These are phyloP conservation scores for Ischnus inquisitorius DNA, from an alignment of 2,888 invertebrate genomes.

Conservation along the genomic window DNA sequence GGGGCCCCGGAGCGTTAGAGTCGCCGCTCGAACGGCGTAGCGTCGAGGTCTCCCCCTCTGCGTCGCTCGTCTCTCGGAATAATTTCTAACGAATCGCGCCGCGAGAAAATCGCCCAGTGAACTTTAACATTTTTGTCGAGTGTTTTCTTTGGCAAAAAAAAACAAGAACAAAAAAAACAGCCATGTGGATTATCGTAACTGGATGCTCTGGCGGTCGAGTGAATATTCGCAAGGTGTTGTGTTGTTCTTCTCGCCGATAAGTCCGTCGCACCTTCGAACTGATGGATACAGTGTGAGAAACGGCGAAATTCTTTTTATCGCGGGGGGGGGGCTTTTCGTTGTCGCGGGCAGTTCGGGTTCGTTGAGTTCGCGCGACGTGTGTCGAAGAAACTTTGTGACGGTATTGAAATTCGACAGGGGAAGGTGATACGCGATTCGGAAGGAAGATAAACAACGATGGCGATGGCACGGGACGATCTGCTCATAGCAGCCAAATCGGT, in stretches of 20 bases:
- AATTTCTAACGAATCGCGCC: not conserved
- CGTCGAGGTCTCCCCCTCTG: not conserved
- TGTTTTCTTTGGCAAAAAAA: not conserved
- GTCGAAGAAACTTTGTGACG: not conserved
- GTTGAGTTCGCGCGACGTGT: no score
- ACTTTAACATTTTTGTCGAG: conserved; percentile 1
- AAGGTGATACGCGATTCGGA: conserved; percentile 39
- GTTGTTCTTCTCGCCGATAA: conserved; percentile 1
- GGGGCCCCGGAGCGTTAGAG: not conserved
- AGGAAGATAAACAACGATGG: conserved; percentile 74
- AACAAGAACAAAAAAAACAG: not conserved
- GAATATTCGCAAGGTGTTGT: conserved; percentile 46
- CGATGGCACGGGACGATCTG: conserved; percentile 78
- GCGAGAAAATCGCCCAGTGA: not conserved
- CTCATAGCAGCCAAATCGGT: conserved; percentile 80
- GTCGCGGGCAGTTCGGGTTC: not conserved
- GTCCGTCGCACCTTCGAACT: not conserved
- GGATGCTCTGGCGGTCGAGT: conserved; percentile 8
- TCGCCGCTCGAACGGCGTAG: conserved; percentile 28
- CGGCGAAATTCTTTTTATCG: not conserved
- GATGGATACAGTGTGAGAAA: no score
- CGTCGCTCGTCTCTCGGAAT: not conserved
- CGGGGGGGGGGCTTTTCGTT: not conserved
- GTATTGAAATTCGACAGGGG: conserved; percentile 12
- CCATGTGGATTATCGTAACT: conserved; percentile 46